Percentiles rank a stretch among this genome's conserved stretches.
These are phyloP conservation scores for Mamestra brassicae DNA, from an alignment of 2,888 invertebrate genomes.

Conservation along the genomic window DNA sequence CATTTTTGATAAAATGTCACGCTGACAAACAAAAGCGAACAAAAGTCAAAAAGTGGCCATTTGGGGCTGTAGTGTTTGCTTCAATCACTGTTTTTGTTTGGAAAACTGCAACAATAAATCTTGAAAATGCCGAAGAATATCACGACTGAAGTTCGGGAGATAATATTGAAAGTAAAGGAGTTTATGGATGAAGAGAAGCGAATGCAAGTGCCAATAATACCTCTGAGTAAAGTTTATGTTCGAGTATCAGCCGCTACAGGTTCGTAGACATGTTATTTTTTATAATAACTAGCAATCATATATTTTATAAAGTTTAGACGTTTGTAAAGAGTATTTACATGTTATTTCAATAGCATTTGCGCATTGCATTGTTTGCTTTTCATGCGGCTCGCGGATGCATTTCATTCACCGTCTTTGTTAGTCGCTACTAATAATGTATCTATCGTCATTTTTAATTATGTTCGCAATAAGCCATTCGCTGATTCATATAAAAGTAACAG, in stretches of 20 bases:
- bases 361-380: background rate
- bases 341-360: background rate
- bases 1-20: constrained; percentile 53
- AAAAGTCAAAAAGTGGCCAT: constrained; percentile 54
- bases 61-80: constrained; percentile 14
- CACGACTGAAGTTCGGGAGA: constrained; percentile 87
- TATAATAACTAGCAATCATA: background rate
- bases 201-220: constrained; percentile 89
- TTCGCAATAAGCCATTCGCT: background rate
- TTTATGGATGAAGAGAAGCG: constrained; percentile 89
- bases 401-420: constrained; percentile 16
- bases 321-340: background rate
- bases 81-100: constrained; percentile 58
- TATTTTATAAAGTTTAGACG: background rate
- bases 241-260: constrained; percentile 88
- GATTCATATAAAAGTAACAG: background rate
- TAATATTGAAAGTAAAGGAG: constrained; percentile 87
- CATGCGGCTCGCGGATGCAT: background rate
- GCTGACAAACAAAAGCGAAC: constrained; percentile 52
- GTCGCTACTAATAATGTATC: background rate
- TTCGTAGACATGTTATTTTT: constrained; percentile 64
- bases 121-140: constrained; percentile 87
- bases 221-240: constrained; percentile 87
- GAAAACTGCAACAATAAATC: constrained; percentile 34
- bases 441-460: background rate